phyloP scores from a whole-genome alignment of 2,888 invertebrate species.

The Heliconius sara region DNA sequence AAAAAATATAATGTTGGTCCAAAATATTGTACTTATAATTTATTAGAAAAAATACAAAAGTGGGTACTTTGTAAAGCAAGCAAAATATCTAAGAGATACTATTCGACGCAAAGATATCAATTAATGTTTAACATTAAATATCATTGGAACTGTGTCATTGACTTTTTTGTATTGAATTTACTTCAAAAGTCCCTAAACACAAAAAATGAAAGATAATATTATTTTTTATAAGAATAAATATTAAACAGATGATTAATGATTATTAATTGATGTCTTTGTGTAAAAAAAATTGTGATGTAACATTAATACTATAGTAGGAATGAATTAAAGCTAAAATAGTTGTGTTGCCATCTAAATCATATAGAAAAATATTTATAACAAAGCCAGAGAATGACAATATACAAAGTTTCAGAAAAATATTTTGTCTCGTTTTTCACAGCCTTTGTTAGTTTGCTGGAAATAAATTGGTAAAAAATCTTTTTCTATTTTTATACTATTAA shows the following conservation, averaged over 20 bases:
- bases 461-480: not conserved
- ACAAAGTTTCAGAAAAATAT: not conserved
- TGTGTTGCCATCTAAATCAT: not conserved
- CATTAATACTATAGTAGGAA: constrained; percentile 30
- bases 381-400: not conserved
- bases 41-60: constrained; percentile 3
- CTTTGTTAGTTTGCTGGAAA: constrained; percentile 14
- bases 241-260: not conserved
- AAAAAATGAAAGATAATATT: not conserved
- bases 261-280: not conserved
- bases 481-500: not conserved
- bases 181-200: not conserved
- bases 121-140: not conserved
- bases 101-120: not conserved
- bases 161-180: too few relatives aligned
- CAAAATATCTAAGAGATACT: not conserved
- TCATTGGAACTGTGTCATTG: not conserved
- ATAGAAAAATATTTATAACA: constrained; percentile 9
- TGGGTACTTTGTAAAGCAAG: not conserved
- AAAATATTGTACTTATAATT: constrained; percentile 15
- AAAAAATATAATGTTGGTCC: constrained; percentile 18
- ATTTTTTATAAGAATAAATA: not conserved
- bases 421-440: constrained; percentile 37
- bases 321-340: constrained; percentile 30
- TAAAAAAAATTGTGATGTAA: constrained; percentile 17